Evolutionary conservation across 2,888 invertebrate genomes (phyloP).

Genomic region (Cenopis cana): DNA sequence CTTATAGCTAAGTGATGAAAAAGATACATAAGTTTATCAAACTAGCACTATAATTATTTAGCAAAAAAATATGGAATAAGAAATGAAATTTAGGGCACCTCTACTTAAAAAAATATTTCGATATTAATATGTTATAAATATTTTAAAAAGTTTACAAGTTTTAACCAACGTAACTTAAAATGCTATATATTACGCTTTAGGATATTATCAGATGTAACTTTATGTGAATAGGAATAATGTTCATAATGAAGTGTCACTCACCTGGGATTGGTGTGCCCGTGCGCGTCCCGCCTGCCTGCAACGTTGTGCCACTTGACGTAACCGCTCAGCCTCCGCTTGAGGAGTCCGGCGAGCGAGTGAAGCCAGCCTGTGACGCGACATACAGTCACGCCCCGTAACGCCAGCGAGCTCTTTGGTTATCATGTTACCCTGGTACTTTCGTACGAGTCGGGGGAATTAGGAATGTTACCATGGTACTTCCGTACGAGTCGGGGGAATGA

Average conservation of each 20-base stretch:
- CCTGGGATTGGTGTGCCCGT: conserved; percentile 61
- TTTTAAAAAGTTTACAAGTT: too few species aligned
- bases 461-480: not conserved
- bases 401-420: conserved; percentile 52
- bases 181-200: too few species aligned
- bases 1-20: too few species aligned
- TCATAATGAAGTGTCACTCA: conserved; percentile 51
- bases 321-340: conserved; percentile 92
- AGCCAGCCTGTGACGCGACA: conserved; percentile 84
- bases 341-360: conserved; percentile 88
- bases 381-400: conserved; percentile 51
- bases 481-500: not conserved
- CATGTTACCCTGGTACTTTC: not conserved
- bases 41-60: too few species aligned
- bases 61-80: too few species aligned
- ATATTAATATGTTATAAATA: too few species aligned
- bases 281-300: conserved; percentile 71
- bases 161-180: too few species aligned
- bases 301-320: conserved; percentile 92
- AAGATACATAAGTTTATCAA: too few species aligned
- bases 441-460: not conserved
- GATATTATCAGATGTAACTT: too few species aligned
- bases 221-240: not conserved
- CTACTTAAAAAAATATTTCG: too few species aligned
- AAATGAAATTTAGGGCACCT: too few species aligned